These are phyloP conservation scores for Volucella bombylans DNA, from an alignment of 2,888 invertebrate genomes.

Conservation along the genomic window DNA sequence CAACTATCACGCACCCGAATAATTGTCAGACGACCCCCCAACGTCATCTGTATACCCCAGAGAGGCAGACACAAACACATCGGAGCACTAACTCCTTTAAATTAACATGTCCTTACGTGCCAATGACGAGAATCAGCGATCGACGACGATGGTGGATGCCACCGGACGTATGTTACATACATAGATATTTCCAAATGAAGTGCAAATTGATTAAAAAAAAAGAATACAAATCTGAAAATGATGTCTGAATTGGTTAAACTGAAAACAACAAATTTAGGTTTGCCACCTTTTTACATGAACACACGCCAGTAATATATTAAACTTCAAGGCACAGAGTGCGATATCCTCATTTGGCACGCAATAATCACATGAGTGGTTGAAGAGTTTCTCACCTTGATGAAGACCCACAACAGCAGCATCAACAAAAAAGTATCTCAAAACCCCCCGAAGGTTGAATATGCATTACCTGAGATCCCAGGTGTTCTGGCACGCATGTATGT, in stretches of 20 bases:
- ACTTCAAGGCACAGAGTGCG: conserved; percentile 53
- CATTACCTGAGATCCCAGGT: conserved; percentile 60
- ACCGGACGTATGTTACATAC: conserved; percentile 42
- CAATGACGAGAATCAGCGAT: not conserved
- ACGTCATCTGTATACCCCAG: conserved; percentile 29
- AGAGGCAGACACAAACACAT: conserved; percentile 29
- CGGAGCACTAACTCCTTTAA: conserved; percentile 56
- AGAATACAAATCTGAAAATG: conserved; percentile 38
- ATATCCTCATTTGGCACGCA: conserved; percentile 68
- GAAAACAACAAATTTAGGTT: conserved; percentile 44
- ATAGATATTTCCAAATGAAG: conserved; percentile 51
- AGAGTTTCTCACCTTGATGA: conserved; percentile 45
- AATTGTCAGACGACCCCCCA: conserved; percentile 60
- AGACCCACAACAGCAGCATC: conserved; percentile 2
- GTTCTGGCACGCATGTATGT: conserved; percentile 61
- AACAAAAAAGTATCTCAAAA: conserved; percentile 42
- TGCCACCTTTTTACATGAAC: conserved; percentile 45
- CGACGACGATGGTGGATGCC: conserved; percentile 39
- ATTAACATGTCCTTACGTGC: conserved; percentile 59
- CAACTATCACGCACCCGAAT: conserved; percentile 53
- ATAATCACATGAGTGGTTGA: conserved; percentile 57
- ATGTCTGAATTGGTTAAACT: conserved; percentile 56
- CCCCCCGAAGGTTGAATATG: conserved; percentile 58
- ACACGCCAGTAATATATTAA: conserved; percentile 6
- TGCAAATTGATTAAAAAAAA: conserved; percentile 60